Conservation (phyloP, 2,113 vertebrate species). For the Cochlearius cochlearius region DNA sequence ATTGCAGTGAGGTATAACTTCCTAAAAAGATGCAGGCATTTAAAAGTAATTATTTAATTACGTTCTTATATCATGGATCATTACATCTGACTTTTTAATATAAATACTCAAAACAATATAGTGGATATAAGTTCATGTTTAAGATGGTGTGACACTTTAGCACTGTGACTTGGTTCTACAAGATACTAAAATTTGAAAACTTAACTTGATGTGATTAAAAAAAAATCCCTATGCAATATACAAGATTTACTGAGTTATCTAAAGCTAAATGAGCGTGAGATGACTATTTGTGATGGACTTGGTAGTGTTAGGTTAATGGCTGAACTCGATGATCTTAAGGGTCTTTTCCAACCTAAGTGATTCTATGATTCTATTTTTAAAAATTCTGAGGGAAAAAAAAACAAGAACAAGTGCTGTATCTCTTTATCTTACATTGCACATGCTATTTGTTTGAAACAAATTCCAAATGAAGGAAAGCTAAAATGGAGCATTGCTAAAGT, state of each 20-base stretch:
- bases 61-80: constrained; percentile 8
- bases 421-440: neutral
- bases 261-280: neutral
- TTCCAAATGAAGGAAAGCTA: neutral
- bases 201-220: neutral
- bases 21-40: constrained; percentile 67
- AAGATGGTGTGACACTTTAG: neutral
- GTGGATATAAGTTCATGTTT: constrained; percentile 11
- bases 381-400: neutral
- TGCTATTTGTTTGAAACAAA: neutral
- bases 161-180: neutral
- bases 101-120: constrained; percentile 15
- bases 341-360: neutral
- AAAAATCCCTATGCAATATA: neutral
- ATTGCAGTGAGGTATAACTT: constrained; percentile 77
- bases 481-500: neutral
- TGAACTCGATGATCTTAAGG: neutral
- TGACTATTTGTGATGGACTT: neutral
- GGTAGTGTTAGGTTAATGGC: neutral
- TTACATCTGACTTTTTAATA: constrained; percentile 23
- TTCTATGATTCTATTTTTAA: neutral
- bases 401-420: neutral
- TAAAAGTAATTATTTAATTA: constrained; percentile 37
- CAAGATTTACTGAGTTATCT: neutral
- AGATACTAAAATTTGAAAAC: neutral